Evolutionary conservation across 2,888 invertebrate species (phyloP).

Genomic region (Eupithecia abbreviata): DNA sequence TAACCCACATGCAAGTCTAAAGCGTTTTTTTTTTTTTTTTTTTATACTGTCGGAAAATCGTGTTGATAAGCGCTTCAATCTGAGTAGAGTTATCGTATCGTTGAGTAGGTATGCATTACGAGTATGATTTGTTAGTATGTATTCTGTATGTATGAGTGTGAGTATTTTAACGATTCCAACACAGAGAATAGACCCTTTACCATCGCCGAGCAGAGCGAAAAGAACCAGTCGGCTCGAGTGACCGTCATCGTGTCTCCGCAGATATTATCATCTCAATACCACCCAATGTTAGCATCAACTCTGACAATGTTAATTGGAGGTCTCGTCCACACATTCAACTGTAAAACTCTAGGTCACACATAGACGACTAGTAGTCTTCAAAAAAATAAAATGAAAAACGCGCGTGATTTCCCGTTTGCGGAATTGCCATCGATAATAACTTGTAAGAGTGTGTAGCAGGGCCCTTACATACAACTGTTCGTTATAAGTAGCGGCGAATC

Average conservation of each 20-base stretch:
- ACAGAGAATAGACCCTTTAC: conserved; percentile 59
- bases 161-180: conserved; percentile 58
- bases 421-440: not conserved
- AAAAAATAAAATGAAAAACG: not conserved
- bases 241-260: conserved; percentile 47
- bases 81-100: too few relatives aligned
- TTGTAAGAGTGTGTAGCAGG: not conserved
- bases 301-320: conserved; percentile 51
- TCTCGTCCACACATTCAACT: not conserved
- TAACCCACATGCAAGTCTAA: not conserved
- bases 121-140: too few relatives aligned
- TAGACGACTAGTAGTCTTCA: not conserved
- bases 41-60: not conserved
- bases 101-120: too few relatives aligned
- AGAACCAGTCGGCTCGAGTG: conserved; percentile 49
- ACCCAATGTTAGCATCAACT: conserved; percentile 58
- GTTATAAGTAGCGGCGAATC: conserved; percentile 31
- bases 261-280: conserved; percentile 65
- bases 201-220: conserved; percentile 54
- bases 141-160: not conserved
- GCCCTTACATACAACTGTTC: conserved; percentile 30
- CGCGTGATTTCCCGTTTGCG: not conserved
- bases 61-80: not conserved
- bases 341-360: not conserved
- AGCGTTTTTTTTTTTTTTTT: not conserved